Conservation (phyloP, 2,888 invertebrate species). For the Ormyrus thymus region DNA sequence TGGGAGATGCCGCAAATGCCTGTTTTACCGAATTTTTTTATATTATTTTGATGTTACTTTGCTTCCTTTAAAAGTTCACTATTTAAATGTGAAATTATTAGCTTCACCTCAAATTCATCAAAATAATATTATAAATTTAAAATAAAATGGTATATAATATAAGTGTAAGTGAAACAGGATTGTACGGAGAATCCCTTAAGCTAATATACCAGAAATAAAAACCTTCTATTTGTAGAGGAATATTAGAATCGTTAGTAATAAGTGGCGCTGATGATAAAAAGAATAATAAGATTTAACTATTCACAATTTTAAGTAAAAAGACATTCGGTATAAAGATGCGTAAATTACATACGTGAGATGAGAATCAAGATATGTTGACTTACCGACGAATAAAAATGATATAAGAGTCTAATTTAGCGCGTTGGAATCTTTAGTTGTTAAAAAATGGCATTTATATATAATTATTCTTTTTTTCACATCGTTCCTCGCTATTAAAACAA, state of each 20-base stretch:
- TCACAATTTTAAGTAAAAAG: conserved; percentile 34
- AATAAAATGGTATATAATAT: conserved; percentile 38
- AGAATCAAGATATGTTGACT: conserved; percentile 22
- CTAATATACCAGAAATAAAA: conserved; percentile 51
- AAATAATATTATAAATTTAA: conserved; percentile 27
- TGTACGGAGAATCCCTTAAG: conserved; percentile 39
- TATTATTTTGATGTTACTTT: conserved; percentile 29
- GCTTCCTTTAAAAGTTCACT: conserved; percentile 2
- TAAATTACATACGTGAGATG: conserved; percentile 22
- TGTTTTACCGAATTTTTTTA: conserved; percentile 43
- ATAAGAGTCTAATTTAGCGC: conserved; percentile 30
- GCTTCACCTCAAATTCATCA: conserved; percentile 27
- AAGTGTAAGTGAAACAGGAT: conserved; percentile 50
- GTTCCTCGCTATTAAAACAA: conserved; percentile 13
- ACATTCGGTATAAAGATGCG: conserved; percentile 1
- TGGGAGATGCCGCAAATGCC: conserved; percentile 45
- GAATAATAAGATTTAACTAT: conserved; percentile 43
- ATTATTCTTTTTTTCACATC: conserved; percentile 43
- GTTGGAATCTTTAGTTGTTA: conserved; percentile 45
- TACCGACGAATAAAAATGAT: conserved; percentile 13
- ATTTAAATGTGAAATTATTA: conserved; percentile 26
- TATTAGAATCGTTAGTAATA: conserved; percentile 49
- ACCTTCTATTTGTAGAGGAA: conserved; percentile 51
- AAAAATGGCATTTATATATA: conserved; percentile 49
- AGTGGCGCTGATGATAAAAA: conserved; percentile 48